Base-by-base conservation (phyloP, 2,113 vertebrate species). In the Corythaixoides concolor region DNA sequence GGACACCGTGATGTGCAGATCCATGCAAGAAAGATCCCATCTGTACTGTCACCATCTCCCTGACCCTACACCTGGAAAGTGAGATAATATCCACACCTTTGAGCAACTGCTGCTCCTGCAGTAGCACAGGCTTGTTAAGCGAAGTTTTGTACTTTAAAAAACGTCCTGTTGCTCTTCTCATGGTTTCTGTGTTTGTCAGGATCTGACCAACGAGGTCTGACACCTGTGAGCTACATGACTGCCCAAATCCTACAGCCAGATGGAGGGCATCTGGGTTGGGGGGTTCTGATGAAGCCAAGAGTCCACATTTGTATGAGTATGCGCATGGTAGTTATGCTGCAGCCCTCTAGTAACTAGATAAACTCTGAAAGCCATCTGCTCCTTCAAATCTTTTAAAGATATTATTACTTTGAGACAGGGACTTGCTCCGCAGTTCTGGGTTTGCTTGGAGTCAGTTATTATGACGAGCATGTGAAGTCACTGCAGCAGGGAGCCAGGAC, bases 241-340 rank as follows among this genome's bases (percentile, higher is more conserved):
- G 84, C 33, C 76, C 55, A 13, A 41, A 24, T 12, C 53, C 81
- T 19, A 8, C 33, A 17, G 13, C 50, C 35, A 30, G 14, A 39
- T 20, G 6, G 1, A 30, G 47, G 39, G 8, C 32, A 19, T 8
- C 0, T 33, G 77, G 55, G 35, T 1, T 4, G 5, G 50, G 33
- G 20, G 14, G 1, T 15, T 33, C 33, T 11, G 2, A 0, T 1
- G 9, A 35, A 28, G 21, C 20, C 3, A 10, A 35, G 41, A 41
- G 30, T 14, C 14, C 12, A 1, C 3, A 0, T 5, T 6, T 0
- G 1, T 11, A 27, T 5, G 24, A 10, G 18, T 1, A 24, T 9
- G 23, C 12, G 37, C 5, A 0, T 1, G 5, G 33, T 14, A 30
- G 20, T 26, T 9, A 8, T 41, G 41, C 62, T 30, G 39, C 2